Conservation (phyloP, 2,888 invertebrate genomes). For the Catocala fraxini region DNA sequence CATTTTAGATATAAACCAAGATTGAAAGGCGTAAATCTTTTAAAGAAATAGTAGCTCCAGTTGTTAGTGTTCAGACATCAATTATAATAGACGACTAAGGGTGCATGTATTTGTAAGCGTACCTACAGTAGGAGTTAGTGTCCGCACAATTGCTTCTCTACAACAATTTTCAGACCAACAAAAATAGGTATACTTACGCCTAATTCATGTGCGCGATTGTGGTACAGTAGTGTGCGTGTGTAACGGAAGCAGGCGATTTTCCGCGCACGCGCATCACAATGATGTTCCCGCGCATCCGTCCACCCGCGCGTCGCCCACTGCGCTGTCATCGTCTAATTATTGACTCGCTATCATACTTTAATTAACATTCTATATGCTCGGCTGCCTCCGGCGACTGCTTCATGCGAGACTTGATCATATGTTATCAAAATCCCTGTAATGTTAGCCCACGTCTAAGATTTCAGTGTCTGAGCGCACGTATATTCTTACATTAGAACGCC, state of each 20-base stretch:
- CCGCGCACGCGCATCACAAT: slow-evolving; percentile 69
- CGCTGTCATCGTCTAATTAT: slow-evolving; percentile 64
- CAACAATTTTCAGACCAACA: slow-evolving; percentile 12
- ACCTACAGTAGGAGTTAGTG: background rate
- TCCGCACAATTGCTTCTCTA: slow-evolving; percentile 4
- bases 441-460: slow-evolving; percentile 21
- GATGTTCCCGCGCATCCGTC: slow-evolving; percentile 62
- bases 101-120: background rate
- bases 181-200: slow-evolving; percentile 34
- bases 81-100: background rate
- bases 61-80: background rate
- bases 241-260: slow-evolving; percentile 78
- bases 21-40: too few species aligned
- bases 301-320: slow-evolving; percentile 52
- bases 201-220: slow-evolving; percentile 38
- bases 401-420: slow-evolving; percentile 33
- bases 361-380: slow-evolving; percentile 52
- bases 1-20: background rate
- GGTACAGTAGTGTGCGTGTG: slow-evolving; percentile 43
- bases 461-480: slow-evolving; percentile 6
- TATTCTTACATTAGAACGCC: too few species aligned
- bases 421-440: slow-evolving; percentile 35
- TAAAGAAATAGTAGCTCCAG: too few species aligned
- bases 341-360: slow-evolving; percentile 45
- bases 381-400: slow-evolving; percentile 34